Conservation (phyloP, 2,888 invertebrate species). For the Anticlea derivata region DNA sequence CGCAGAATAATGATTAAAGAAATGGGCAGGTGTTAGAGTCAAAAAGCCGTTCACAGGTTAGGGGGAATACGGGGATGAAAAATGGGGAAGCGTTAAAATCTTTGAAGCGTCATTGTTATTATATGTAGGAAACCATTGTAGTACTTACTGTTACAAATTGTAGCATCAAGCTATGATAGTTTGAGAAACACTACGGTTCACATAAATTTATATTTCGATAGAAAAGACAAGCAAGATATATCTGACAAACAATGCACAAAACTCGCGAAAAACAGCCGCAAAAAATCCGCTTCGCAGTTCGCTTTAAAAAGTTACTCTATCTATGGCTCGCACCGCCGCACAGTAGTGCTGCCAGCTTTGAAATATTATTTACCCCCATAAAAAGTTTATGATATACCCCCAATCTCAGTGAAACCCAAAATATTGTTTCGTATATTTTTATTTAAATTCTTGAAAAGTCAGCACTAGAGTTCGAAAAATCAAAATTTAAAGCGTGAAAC, state of each 20-base stretch:
- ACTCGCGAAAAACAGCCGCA: constrained; percentile 29
- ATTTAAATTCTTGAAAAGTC: no score
- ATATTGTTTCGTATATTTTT: no score
- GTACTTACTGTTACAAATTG: constrained; percentile 27
- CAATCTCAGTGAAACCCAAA: no score
- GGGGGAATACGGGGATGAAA: constrained; percentile 19
- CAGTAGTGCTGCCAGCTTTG: no score
- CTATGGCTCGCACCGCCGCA: no score
- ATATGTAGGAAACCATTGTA: neutral
- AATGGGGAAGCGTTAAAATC: constrained; percentile 21
- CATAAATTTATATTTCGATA: neutral
- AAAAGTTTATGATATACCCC: no score
- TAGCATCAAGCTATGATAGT: constrained; percentile 18
- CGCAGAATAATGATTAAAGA: neutral
- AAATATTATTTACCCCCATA: no score
- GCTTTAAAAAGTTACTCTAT: no score
- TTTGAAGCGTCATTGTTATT: constrained; percentile 20
- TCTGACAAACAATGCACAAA: constrained; percentile 6
- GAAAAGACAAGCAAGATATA: neutral
- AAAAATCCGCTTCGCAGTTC: constrained; percentile 11
- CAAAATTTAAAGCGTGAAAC: no score
- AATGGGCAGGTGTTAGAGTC: constrained; percentile 27
- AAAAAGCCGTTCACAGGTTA: constrained; percentile 24
- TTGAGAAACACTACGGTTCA: constrained; percentile 6
- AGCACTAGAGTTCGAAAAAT: no score